A percentile compares a stretch with the other conserved stretches of the same genome.
Evolutionary conservation across 2,797 vertebrate species (phyloP).

Genomic region (Malacoraja senta): DNA sequence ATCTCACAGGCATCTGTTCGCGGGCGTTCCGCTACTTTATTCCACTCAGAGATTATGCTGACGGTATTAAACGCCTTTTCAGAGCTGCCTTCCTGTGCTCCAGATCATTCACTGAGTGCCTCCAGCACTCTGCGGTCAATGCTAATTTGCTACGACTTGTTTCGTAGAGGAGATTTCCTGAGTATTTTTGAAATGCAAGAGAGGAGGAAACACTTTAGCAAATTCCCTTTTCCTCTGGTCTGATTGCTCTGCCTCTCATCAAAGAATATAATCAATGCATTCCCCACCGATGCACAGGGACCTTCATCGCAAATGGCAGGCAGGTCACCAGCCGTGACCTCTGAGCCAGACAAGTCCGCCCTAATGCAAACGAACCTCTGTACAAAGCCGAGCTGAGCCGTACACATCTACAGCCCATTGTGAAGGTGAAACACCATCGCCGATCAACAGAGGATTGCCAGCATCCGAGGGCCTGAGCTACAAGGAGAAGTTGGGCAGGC

Average conservation of each 20-base stretch:
- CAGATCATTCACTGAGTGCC: neutral
- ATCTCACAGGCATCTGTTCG: neutral
- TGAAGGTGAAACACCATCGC: neutral
- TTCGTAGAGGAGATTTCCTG: neutral
- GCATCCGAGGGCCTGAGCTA: too few relatives aligned
- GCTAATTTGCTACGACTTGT: neutral
- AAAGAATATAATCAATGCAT: neutral
- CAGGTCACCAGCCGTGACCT: neutral
- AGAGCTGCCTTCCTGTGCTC: neutral
- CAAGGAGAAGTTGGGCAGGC: too few relatives aligned
- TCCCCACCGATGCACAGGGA: neutral
- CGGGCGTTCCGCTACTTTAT: neutral
- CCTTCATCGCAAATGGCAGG: neutral
- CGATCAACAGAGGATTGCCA: neutral
- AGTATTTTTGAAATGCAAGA: neutral
- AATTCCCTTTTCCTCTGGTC: neutral
- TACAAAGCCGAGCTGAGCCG: neutral
- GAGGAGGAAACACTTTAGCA: neutral
- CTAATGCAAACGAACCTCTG: neutral
- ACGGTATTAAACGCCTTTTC: neutral
- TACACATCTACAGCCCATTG: too few relatives aligned
- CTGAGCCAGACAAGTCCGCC: neutral
- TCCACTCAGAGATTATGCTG: neutral
- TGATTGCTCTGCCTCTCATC: neutral
- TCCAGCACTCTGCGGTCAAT: neutral